A percentile compares a stretch with the other conserved stretches of the same genome.
Conservation (phyloP, 2,113 vertebrate species). For the Halichoerus grypus region DNA sequence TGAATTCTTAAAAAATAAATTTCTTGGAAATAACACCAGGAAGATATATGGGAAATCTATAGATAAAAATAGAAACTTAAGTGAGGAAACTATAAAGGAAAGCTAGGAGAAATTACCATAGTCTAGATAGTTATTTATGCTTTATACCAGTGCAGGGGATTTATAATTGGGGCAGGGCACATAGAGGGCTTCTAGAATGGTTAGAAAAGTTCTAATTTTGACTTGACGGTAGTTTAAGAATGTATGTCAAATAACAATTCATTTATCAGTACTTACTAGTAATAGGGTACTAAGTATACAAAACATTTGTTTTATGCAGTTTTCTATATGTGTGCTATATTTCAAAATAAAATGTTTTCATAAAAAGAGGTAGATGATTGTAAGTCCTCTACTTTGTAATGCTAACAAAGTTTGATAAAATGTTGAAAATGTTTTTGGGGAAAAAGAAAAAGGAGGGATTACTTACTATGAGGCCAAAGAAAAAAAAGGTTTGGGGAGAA, state of each 20-base stretch:
- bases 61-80: not conserved
- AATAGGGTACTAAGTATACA: not conserved
- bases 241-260: not conserved
- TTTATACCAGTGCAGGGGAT: not conserved
- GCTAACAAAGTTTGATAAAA: not conserved
- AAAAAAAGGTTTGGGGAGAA: not conserved
- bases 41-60: not conserved
- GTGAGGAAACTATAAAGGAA: not conserved
- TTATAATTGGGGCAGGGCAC: not conserved
- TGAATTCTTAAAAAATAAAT: not conserved
- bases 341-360: conserved; percentile 34
- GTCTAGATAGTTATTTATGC: not conserved
- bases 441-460: not conserved
- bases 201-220: not conserved
- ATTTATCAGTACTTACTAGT: not conserved
- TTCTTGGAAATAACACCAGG: not conserved
- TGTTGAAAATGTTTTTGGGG: not conserved
- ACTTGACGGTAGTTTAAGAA: not conserved
- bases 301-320: not conserved
- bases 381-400: not conserved
- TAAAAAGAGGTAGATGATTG: not conserved
- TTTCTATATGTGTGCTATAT: not conserved
- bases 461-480: not conserved
- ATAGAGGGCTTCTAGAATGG: not conserved
- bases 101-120: not conserved